Evolutionary conservation across 2,797 vertebrate species (phyloP).

Genomic region (Micrastur ruficollis): DNA sequence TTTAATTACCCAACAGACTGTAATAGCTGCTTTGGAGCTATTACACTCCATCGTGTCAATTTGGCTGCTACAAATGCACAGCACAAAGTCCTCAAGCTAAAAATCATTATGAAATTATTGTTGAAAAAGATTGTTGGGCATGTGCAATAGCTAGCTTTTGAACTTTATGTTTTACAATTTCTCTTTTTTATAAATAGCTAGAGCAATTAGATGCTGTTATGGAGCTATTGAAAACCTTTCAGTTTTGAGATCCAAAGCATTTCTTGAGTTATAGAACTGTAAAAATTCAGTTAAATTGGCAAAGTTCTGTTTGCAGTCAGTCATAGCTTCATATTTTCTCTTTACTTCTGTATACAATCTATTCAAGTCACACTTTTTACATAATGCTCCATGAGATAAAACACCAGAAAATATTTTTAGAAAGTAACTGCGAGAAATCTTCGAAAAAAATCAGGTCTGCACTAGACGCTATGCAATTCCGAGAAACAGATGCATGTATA

Average conservation of each 20-base stretch:
- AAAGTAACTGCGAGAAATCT: not conserved
- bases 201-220: conserved; percentile 57
- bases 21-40: conserved; percentile 60
- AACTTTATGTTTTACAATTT: conserved; percentile 30
- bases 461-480: not conserved
- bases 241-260: conserved; percentile 13
- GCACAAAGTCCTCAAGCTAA: conserved; percentile 62
- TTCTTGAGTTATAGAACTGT: conserved; percentile 17
- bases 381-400: not conserved
- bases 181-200: conserved; percentile 43
- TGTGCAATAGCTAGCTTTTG: conserved; percentile 4
- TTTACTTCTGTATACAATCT: not conserved
- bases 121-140: conserved; percentile 41
- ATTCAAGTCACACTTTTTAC: not conserved
- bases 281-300: conserved; percentile 20
- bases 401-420: conserved; percentile 3
- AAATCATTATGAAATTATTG: conserved; percentile 63
- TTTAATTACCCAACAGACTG: conserved; percentile 69
- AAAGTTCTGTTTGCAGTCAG: conserved; percentile 31
- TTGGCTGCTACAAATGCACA: conserved; percentile 53
- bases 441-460: not conserved
- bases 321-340: not conserved
- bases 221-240: conserved; percentile 37
- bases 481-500: not conserved
- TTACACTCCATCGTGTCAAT: conserved; percentile 59